Conservation (phyloP, 2,797 vertebrate genomes). For the Nannoperca australis region DNA sequence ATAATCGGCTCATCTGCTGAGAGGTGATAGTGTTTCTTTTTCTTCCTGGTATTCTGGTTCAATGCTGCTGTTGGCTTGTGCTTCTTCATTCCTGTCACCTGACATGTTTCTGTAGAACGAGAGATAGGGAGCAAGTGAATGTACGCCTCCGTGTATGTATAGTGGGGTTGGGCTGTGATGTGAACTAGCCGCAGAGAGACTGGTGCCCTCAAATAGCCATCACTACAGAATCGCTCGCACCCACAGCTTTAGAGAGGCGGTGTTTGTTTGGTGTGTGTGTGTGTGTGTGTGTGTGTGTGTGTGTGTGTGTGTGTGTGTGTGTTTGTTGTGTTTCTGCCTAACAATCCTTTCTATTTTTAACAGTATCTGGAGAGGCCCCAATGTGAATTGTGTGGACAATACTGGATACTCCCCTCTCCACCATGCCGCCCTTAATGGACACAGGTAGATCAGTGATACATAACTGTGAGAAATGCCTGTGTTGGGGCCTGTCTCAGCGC, state of each 20-base stretch:
- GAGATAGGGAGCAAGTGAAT: background rate
- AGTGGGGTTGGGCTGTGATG: background rate
- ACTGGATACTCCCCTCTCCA: constrained; percentile 98
- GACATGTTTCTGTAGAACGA: constrained; percentile 14
- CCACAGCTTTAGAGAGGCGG: constrained; percentile 49
- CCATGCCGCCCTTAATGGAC: constrained; percentile 96
- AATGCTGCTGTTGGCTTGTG: background rate
- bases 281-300: constrained; percentile 16
- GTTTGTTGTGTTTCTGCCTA: constrained; percentile 16
- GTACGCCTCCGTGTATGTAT: constrained; percentile 19
- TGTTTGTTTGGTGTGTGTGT: constrained; percentile 43
- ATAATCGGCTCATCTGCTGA: constrained; percentile 26
- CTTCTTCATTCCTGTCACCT: constrained; percentile 43
- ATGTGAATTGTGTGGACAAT: constrained; percentile 98
- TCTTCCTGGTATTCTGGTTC: constrained; percentile 37
- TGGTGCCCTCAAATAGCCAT: constrained; percentile 49
- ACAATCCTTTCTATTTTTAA: constrained; percentile 51
- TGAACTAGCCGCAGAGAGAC: constrained; percentile 8
- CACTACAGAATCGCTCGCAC: constrained; percentile 49
- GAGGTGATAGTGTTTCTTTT: constrained; percentile 3
- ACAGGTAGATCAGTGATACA: constrained; percentile 87
- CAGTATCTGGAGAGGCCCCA: constrained; percentile 99
- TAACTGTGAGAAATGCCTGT: background rate
- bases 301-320: constrained; percentile 35
- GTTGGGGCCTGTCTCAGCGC: background rate